Percentiles rank a stretch among this genome's conserved stretches.
These are phyloP conservation scores for Parnassius orleans DNA, from an alignment of 2,888 invertebrate genomes.

Conservation along the genomic window DNA sequence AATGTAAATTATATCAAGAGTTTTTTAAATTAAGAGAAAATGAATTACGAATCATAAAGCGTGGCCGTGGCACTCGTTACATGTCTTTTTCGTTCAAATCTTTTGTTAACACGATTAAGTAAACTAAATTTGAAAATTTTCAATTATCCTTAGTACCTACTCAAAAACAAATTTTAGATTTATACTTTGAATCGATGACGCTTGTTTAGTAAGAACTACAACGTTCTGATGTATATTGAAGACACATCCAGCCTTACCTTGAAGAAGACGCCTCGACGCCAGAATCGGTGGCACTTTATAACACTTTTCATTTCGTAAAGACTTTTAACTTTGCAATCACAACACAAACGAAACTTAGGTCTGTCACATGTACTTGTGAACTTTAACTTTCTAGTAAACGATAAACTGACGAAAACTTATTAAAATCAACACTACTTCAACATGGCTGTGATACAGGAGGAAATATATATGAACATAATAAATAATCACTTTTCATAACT, in stretches of 20 bases:
- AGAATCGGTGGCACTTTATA: constrained; percentile 78
- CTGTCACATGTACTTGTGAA: constrained; percentile 79
- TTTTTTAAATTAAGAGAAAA: not conserved
- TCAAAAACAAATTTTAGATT: constrained; percentile 5
- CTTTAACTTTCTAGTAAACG: constrained; percentile 66
- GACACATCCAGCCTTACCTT: constrained; percentile 82
- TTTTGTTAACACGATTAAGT: constrained; percentile 10
- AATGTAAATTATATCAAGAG: constrained; percentile 15
- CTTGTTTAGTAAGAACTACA: constrained; percentile 49
- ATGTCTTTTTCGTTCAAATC: constrained; percentile 15
- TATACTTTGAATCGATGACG: constrained; percentile 27
- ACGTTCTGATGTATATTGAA: constrained; percentile 76
- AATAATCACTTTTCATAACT: constrained; percentile 77
- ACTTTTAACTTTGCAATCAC: constrained; percentile 76
- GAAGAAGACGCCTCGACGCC: constrained; percentile 75
- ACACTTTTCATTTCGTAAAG: constrained; percentile 78
- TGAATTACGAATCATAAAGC: constrained; percentile 17
- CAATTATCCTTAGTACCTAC: constrained; percentile 19
- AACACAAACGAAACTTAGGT: constrained; percentile 79
- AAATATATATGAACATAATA: constrained; percentile 77
- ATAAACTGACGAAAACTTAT: constrained; percentile 76
- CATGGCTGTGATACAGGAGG: constrained; percentile 80
- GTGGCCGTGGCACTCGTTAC: constrained; percentile 29
- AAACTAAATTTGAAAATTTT: constrained; percentile 8
- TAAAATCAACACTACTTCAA: constrained; percentile 80